Percentiles rank a stretch among this genome's conserved stretches.
phyloP scores from a whole-genome alignment of 2,797 vertebrate genomes.

The Tamandua tetradactyla region DNA sequence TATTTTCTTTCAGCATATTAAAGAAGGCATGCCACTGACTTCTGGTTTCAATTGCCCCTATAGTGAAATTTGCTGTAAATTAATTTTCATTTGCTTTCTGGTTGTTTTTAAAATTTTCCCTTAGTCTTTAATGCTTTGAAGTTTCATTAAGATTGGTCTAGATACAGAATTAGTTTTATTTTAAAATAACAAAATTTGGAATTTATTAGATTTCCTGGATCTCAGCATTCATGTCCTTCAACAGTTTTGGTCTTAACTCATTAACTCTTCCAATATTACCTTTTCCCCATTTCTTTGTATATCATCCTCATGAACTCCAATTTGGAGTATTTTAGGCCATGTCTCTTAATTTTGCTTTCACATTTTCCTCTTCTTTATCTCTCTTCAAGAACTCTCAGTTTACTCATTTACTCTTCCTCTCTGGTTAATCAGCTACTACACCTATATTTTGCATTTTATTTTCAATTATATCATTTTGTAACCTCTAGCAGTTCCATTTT shows the following conservation, averaged over 20 bases:
- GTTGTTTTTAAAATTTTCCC: constrained; percentile 28
- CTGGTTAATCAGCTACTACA: neutral
- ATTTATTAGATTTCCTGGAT: neutral
- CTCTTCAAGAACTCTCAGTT: neutral
- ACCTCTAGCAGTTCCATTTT: neutral
- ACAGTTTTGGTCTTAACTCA: neutral
- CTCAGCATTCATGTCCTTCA: constrained; percentile 43
- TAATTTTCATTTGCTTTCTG: constrained; percentile 21
- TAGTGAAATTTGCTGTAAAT: neutral
- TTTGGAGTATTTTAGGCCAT: neutral
- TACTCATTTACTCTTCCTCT: neutral
- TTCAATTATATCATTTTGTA: constrained; percentile 45
- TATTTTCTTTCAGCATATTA: neutral
- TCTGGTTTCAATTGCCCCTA: neutral
- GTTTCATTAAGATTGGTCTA: neutral
- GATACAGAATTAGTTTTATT: neutral
- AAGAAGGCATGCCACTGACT: neutral
- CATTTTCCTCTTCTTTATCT: constrained; percentile 32
- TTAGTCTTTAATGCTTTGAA: constrained; percentile 40
- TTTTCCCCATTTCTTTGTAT: constrained; percentile 1
- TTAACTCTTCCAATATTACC: constrained; percentile 1
- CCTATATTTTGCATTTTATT: neutral
- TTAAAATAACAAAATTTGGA: constrained; percentile 20
- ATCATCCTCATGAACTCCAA: neutral
- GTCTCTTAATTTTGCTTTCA: constrained; percentile 1